Evolutionary conservation across 2,113 vertebrate species (phyloP).

Genomic region (Genyomyrus donnyi): DNA sequence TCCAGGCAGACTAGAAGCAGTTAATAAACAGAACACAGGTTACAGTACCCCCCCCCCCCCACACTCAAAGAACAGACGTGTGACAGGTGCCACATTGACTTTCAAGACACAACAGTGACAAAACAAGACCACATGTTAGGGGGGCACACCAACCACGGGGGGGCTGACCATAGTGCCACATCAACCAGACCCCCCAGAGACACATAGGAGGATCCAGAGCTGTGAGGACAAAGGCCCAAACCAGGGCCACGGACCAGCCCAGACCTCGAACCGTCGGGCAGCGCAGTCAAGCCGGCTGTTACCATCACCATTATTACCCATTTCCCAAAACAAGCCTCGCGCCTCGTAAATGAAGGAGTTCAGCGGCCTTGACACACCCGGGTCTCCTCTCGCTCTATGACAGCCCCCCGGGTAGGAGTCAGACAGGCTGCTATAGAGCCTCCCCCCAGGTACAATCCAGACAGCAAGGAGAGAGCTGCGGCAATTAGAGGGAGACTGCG

Average conservation of each 20-base stretch:
- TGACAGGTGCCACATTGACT: neutral
- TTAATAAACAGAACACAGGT: neutral
- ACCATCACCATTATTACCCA: slow-evolving; percentile 24
- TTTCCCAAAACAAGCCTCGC: neutral
- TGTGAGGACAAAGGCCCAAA: neutral
- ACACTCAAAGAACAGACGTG: neutral
- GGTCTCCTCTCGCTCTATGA: neutral
- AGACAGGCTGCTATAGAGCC: neutral
- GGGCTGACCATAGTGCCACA: neutral
- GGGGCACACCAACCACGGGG: neutral
- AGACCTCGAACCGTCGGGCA: neutral
- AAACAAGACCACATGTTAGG: neutral
- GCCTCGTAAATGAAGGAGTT: neutral
- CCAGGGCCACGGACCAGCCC: neutral
- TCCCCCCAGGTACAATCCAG: neutral
- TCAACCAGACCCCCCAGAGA: neutral
- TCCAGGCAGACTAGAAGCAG: neutral
- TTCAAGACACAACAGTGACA: neutral
- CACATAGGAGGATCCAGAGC: neutral
- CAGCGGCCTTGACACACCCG: neutral
- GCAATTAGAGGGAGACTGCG: neutral
- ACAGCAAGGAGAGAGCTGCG: neutral
- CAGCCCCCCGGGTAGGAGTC: slow-evolving; percentile 4
- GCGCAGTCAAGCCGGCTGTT: neutral
- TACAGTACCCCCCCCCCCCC: neutral